A percentile compares a stretch with the other conserved stretches of the same genome.
These are phyloP conservation scores for Acronicta psi DNA, from an alignment of 2,888 invertebrate species.

Conservation along the genomic window DNA sequence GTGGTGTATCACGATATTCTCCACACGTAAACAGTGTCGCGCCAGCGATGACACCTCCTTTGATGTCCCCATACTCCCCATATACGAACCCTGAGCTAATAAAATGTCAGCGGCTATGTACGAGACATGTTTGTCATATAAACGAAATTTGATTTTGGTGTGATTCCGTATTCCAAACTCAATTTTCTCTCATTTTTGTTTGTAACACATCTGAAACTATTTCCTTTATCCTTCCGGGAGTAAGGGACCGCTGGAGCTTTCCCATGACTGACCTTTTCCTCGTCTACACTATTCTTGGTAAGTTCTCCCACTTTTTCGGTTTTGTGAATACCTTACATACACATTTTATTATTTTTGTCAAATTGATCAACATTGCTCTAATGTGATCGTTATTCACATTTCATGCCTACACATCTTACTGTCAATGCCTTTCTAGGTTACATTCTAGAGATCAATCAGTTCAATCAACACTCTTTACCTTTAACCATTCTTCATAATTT, in stretches of 20 bases:
- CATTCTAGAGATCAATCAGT: too few relatives aligned
- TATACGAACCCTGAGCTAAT: constrained; percentile 74
- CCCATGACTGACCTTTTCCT: constrained; percentile 48
- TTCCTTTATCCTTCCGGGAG: constrained; percentile 60
- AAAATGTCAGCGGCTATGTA: constrained; percentile 75
- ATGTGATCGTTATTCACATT: too few relatives aligned
- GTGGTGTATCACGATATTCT: constrained; percentile 75
- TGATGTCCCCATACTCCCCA: constrained; percentile 72
- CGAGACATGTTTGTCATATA: constrained; percentile 78
- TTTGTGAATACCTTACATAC: neutral
- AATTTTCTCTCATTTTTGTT: constrained; percentile 72
- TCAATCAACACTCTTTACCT: too few relatives aligned
- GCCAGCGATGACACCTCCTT: constrained; percentile 77
- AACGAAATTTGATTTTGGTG: constrained; percentile 77
- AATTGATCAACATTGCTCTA: too few relatives aligned
- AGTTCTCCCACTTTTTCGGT: neutral
- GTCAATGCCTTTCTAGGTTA: too few relatives aligned
- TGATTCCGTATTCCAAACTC: constrained; percentile 74
- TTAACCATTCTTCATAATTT: too few relatives aligned
- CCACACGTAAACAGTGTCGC: constrained; percentile 80
- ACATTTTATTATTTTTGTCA: too few relatives aligned
- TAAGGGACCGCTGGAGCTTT: constrained; percentile 53
- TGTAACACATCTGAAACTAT: constrained; percentile 69
- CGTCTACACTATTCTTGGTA: constrained; percentile 10
- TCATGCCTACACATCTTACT: too few relatives aligned